A percentile compares a stretch with the other conserved stretches of the same genome.
Evolutionary conservation across 2,797 vertebrate species (phyloP).

Genomic region (Botia kubotai): DNA sequence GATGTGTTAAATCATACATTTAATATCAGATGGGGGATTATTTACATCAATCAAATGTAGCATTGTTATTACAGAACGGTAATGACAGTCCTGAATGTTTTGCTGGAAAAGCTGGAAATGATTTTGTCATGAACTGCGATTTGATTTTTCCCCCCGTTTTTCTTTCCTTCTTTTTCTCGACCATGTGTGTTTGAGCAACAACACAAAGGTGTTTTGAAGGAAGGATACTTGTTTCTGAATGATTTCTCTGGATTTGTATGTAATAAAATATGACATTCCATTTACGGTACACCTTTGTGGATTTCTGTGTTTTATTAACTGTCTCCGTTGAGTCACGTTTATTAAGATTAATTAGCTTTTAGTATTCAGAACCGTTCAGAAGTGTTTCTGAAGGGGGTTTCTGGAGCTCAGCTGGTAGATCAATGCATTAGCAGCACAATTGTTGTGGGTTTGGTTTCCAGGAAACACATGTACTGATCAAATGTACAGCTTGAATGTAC

Average conservation of each 20-base stretch:
- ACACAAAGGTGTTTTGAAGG: background rate
- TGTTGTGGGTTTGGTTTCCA: no score
- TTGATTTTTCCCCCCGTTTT: slow-evolving; percentile 22
- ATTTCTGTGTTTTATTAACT: background rate
- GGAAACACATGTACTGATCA: no score
- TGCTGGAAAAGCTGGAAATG: slow-evolving; percentile 9
- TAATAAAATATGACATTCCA: slow-evolving; percentile 60
- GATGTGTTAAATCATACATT: slow-evolving; percentile 1
- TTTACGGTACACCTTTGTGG: slow-evolving; percentile 26
- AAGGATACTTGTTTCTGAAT: slow-evolving; percentile 10
- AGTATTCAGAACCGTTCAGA: no score
- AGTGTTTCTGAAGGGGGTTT: no score
- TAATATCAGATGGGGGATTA: background rate
- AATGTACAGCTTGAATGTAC: no score
- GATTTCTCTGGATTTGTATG: slow-evolving; percentile 38
- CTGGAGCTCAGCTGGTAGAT: no score
- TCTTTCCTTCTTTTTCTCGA: slow-evolving; percentile 32
- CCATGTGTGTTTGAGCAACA: background rate
- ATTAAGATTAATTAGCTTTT: background rate
- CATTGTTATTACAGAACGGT: slow-evolving; percentile 27
- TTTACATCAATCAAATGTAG: slow-evolving; percentile 39
- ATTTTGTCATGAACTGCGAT: slow-evolving; percentile 16
- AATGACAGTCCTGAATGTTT: slow-evolving; percentile 17
- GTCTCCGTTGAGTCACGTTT: background rate
- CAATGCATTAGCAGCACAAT: no score